Percentiles rank a stretch among this genome's conserved stretches.
phyloP scores from a whole-genome alignment of 2,888 invertebrate genomes.

The Rhimphoctona megacephalus region DNA sequence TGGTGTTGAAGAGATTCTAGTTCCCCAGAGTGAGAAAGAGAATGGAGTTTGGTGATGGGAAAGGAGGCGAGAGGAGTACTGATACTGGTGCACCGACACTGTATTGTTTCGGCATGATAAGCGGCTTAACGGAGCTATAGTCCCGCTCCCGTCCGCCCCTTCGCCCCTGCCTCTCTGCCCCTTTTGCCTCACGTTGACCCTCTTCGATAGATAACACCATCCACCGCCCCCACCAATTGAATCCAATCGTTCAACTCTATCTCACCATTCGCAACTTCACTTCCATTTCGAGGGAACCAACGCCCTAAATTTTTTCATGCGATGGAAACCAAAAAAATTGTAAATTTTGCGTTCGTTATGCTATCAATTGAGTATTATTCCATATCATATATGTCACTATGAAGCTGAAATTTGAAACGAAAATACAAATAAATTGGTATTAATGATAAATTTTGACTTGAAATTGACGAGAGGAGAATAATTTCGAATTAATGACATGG shows the following conservation, averaged over 20 bases:
- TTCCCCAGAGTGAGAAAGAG: constrained; percentile 50
- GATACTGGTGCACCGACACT: constrained; percentile 85
- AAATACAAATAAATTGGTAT: background rate
- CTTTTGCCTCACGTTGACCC: constrained; percentile 47
- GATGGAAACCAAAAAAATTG: constrained; percentile 1
- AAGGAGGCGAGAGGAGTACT: constrained; percentile 77
- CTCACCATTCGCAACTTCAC: constrained; percentile 63
- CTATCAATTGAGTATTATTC: no score
- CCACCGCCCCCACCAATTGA: constrained; percentile 64
- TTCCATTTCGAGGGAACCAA: constrained; percentile 58
- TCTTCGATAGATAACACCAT: constrained; percentile 61
- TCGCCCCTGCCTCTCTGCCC: constrained; percentile 70
- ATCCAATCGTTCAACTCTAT: constrained; percentile 80
- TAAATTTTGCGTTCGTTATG: background rate
- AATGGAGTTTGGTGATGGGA: constrained; percentile 63
- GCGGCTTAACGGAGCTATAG: constrained; percentile 84
- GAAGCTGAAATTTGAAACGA: background rate
- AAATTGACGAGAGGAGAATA: background rate
- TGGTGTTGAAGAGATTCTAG: constrained; percentile 44
- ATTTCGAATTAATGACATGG: constrained; percentile 2
- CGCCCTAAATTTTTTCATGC: constrained; percentile 64
- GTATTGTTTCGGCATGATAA: constrained; percentile 85
- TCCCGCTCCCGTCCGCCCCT: constrained; percentile 74
- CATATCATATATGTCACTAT: background rate
- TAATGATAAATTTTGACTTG: background rate